Conservation (phyloP, 2,113 vertebrate genomes). For the Cyprinodon variegatus region DNA sequence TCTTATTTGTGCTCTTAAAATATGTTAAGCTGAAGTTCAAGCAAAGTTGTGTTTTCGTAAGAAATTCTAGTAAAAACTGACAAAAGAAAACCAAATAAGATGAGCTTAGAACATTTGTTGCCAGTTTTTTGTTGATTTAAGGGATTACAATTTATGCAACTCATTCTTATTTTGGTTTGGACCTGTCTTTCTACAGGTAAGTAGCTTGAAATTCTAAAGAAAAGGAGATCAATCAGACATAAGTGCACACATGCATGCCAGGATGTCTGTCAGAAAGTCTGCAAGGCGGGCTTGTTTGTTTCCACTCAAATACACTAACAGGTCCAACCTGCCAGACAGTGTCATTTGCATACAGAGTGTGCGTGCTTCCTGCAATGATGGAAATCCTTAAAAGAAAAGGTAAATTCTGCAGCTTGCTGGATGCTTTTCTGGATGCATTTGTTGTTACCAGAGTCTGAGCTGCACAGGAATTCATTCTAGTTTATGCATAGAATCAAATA, state of each 20-base stretch:
- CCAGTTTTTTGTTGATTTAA: slow-evolving; percentile 12
- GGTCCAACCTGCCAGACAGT: slow-evolving; percentile 73
- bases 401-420: neutral
- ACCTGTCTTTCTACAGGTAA: neutral
- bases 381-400: slow-evolving; percentile 3
- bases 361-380: neutral
- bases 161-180: slow-evolving; percentile 8
- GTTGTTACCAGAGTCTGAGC: no score
- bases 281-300: slow-evolving; percentile 49
- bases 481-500: no score
- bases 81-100: neutral
- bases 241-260: slow-evolving; percentile 30
- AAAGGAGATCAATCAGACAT: slow-evolving; percentile 29
- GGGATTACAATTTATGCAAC: neutral
- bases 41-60: neutral
- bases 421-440: no score
- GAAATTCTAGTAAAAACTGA: neutral
- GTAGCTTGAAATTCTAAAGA: neutral
- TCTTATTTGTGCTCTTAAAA: neutral
- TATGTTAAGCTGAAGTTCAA: no score
- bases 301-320: slow-evolving; percentile 72
- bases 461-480: no score
- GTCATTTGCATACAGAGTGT: slow-evolving; percentile 35
- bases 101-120: neutral
- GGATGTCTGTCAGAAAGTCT: slow-evolving; percentile 25